phyloP scores from a whole-genome alignment of 2,113 vertebrate species.

The Microtus oregoni region DNA sequence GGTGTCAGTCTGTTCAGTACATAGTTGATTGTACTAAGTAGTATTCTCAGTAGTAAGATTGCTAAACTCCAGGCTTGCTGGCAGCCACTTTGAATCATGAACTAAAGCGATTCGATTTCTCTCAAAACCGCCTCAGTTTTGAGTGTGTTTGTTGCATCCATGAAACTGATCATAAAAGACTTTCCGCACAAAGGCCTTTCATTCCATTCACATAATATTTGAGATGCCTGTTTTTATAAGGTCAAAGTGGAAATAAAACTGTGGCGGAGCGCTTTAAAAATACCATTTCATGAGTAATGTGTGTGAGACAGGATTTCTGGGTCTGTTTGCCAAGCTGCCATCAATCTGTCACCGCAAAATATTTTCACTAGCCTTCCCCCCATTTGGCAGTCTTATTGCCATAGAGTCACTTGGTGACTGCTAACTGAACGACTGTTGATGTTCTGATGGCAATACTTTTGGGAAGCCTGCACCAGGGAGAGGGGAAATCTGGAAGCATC shows the following conservation, averaged over 20 bases:
- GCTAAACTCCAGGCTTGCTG: constrained; percentile 52
- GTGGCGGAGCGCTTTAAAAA: constrained; percentile 62
- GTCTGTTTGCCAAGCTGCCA: constrained; percentile 52
- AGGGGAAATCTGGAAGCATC: not conserved
- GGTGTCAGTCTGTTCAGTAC: not conserved
- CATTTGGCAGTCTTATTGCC: constrained; percentile 13
- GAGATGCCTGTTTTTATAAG: constrained; percentile 30
- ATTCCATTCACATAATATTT: not conserved
- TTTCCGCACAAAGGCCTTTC: constrained; percentile 43
- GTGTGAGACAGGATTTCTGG: constrained; percentile 59
- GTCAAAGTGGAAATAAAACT: constrained; percentile 61
- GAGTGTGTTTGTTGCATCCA: constrained; percentile 30
- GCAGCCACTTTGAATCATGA: constrained; percentile 59
- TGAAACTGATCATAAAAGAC: constrained; percentile 59
- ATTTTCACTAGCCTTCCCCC: constrained; percentile 25
- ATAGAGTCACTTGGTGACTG: not conserved
- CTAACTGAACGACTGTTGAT: constrained; percentile 10
- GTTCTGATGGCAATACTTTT: not conserved
- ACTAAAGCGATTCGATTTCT: constrained; percentile 60
- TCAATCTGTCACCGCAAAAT: constrained; percentile 65
- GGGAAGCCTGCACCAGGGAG: not conserved
- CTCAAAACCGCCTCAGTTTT: constrained; percentile 35
- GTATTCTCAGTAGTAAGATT: constrained; percentile 47
- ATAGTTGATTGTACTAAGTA: constrained; percentile 18
- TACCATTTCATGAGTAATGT: constrained; percentile 62